Base-by-base conservation (phyloP, 2,797 vertebrate genomes). In the Acomys russatus region DNA sequence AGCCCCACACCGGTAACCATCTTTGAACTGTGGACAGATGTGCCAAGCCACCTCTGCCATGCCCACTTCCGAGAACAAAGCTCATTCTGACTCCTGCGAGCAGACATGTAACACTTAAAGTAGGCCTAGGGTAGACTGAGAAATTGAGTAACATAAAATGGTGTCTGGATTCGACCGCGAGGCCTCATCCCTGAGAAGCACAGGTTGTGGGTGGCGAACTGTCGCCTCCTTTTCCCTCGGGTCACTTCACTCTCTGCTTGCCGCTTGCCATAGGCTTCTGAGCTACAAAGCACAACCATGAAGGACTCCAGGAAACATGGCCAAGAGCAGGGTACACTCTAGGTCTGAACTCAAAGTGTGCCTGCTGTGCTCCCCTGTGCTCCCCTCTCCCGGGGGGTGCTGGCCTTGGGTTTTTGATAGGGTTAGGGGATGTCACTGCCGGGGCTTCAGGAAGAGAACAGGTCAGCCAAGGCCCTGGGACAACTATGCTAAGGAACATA, bases 401-500 rank as follows among this genome's bases (percentile, higher is more conserved):
- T 76, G 63, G 35, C 22, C 56, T 66, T 56, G 44, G 30, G 18
- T 15, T 88, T 35, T 8, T 15, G 1, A 33, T 35, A 2, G 68
- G 54, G 61, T 83, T 68, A 44, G 66, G 12, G 90, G 49, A 91
- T 51, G 73, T 95, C 78, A 94, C 49, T 22, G 2, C 11, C 0
- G 2, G 54, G 79, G 22, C 77, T 88, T 54, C 71, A 82, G 71
- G 59, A 96, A 95, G 84, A 90, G 76, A 96, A 90, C 64, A 91
- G 33, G 78, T 73, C 94, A 84, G 70, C 63, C 88, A 92, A 80
- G 66, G 74, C 88, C 51, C n/a, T 18, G 54, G 88, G 33, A 92
- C 71, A 82, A 91, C 88, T 92, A 93, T 49, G 61, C 92, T 90
- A 93, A 93, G 78, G 59, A 96, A 63, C 54, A 95, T 70, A 71